These are phyloP conservation scores for Neoascia interrupta DNA, from an alignment of 2,888 invertebrate species.

Conservation along the genomic window DNA sequence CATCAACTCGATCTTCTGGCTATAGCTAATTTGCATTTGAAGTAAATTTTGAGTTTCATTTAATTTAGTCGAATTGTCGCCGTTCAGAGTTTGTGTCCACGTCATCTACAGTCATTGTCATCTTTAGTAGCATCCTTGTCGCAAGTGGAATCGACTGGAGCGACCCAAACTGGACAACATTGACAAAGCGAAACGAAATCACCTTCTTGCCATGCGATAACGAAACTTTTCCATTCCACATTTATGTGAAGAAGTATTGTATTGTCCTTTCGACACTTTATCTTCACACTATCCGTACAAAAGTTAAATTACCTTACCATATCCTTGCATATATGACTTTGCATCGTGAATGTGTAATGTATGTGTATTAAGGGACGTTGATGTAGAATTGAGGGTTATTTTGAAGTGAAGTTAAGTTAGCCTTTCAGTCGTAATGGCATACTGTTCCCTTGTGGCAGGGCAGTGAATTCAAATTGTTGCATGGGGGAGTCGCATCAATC, in stretches of 20 bases:
- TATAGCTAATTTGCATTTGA: conserved; percentile 75
- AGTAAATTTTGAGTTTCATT: conserved; percentile 70
- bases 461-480: neutral
- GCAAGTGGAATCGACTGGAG: conserved; percentile 19
- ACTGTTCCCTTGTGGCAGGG: conserved; percentile 33
- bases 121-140: conserved; percentile 48
- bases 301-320: conserved; percentile 68
- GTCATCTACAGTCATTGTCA: conserved; percentile 65
- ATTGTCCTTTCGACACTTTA: conserved; percentile 66
- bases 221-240: conserved; percentile 52
- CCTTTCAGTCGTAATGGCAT: conserved; percentile 20
- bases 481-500: conserved; percentile 50
- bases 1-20: conserved; percentile 5
- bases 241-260: conserved; percentile 18
- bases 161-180: conserved; percentile 59
- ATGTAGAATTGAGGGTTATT: conserved; percentile 25
- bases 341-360: conserved; percentile 61
- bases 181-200: conserved; percentile 67
- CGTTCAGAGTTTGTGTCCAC: conserved; percentile 35
- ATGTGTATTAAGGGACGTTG: conserved; percentile 15
- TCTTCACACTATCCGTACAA: conserved; percentile 63
- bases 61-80: conserved; percentile 65
- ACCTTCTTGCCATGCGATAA: conserved; percentile 61
- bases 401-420: neutral
- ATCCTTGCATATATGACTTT: conserved; percentile 59